Base-by-base conservation (phyloP, 1,140 invertebrate species). In the Bombus vancouverensis region DNA sequence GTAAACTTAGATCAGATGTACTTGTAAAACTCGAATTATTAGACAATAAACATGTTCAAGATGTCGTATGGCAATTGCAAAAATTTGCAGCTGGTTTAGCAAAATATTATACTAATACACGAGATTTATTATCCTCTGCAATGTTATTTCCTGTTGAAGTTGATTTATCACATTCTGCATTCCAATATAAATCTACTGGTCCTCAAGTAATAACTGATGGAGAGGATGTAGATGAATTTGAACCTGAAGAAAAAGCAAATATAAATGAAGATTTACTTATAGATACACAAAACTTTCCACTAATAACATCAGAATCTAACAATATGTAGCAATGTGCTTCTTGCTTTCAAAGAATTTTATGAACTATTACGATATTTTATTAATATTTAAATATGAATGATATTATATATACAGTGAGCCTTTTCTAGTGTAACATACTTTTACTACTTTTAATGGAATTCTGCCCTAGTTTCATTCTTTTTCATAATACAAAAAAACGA, bases 41-140 rank as follows among this genome's bases (percentile, higher is more conserved):
- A 15, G 99, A 99, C 93, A 99, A 99, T 92, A 99, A 99, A 95
- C 99, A 99, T 95, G 98, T 99, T 0, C 98, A 98, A 94, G 98
- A 98, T 92, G 96, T 98, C n/a, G 98, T 98, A 3, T 97, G 97
- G 91, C 98, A 99, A 92, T 94, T 99, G 37, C 96, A 97, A 83
- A 96, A 97, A 87, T 96, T 99, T 81, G 96, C 98, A 3, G 96
- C 97, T 72, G 97, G 97, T 25, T 96, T 99, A 84, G 96, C 98
- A 5, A 97, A 97, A 81, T 98, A 98, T 90, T 96, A 97, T 90
- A 95, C 96, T 78, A 96, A 96, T 71, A 95, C 96, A 0, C 95
- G 96, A 70, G 96, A 97, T 71, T 96, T 98, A 87, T 95, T 99
- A 66, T 96, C 97, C 53, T 96, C 97, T 68, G 96, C 97, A 2